These are phyloP conservation scores for Alouatta palliata DNA, from an alignment of 2,113 vertebrate species.

Conservation along the genomic window DNA sequence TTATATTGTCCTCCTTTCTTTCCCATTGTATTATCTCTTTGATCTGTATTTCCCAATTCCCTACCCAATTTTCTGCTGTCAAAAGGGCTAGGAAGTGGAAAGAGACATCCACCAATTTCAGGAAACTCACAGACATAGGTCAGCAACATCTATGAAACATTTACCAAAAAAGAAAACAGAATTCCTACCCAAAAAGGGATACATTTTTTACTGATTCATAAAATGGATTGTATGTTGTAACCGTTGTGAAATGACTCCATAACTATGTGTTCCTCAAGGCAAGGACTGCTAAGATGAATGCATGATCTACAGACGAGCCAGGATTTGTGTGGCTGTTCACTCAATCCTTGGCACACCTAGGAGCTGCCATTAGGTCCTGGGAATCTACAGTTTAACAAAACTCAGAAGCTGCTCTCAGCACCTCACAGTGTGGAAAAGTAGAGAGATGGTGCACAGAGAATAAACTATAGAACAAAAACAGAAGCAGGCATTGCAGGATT, in stretches of 20 bases:
- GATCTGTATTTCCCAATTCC: not conserved
- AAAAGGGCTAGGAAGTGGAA: not conserved
- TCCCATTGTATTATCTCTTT: not conserved
- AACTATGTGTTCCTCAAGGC: not conserved
- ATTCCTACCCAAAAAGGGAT: not conserved
- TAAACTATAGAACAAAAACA: not conserved
- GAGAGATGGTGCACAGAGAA: not conserved
- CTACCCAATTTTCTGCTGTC: not conserved
- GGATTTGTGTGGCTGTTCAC: not conserved
- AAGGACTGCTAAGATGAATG: not conserved
- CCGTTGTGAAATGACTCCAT: not conserved
- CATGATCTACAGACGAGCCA: not conserved
- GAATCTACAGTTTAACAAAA: not conserved
- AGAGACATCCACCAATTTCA: not conserved
- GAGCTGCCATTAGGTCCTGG: not conserved
- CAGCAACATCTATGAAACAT: not conserved
- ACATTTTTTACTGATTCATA: not conserved
- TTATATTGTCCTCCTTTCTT: not conserved
- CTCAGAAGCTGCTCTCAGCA: not conserved
- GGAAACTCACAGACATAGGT: not conserved
- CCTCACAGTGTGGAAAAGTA: not conserved
- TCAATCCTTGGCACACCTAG: not conserved
- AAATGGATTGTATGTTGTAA: not conserved
- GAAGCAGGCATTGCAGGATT: not conserved
- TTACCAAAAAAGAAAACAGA: not conserved